These are phyloP conservation scores for Ardeotis arabs DNA, from an alignment of 2,113 vertebrate species.

Conservation along the genomic window DNA sequence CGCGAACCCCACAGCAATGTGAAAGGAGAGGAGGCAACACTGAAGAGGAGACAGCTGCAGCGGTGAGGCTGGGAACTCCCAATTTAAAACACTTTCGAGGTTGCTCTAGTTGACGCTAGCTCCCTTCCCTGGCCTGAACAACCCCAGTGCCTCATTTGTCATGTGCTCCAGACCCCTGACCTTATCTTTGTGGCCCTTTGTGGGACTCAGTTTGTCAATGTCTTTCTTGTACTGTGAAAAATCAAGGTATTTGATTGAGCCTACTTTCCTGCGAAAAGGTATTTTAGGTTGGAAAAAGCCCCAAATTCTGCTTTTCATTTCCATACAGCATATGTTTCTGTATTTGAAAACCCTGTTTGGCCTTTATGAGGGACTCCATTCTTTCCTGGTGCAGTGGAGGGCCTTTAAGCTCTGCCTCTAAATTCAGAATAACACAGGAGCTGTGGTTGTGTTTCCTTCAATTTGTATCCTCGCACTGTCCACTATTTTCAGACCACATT, in stretches of 20 bases:
- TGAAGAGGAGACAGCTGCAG: not conserved
- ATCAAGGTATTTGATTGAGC: not conserved
- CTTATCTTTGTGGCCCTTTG: not conserved
- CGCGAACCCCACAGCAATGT: not conserved
- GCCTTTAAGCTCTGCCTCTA: not conserved
- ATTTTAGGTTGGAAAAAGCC: not conserved
- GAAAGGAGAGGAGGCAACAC: not conserved
- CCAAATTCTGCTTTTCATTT: not conserved
- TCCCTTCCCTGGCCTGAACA: not conserved
- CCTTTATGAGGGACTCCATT: not conserved
- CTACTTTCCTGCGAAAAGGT: not conserved
- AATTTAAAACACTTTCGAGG: not conserved
- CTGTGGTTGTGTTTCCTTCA: not conserved
- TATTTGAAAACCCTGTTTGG: not conserved
- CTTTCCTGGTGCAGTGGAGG: not conserved
- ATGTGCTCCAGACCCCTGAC: not conserved
- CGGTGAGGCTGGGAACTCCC: not conserved
- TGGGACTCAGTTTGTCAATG: not conserved
- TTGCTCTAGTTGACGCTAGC: not conserved
- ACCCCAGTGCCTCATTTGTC: not conserved
- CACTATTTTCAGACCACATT: conserved; percentile 1
- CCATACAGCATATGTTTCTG: not conserved
- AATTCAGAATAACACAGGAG: not conserved
- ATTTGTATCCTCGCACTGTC: not conserved
- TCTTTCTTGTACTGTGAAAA: not conserved